Percentiles rank a stretch among this genome's conserved stretches.
These are phyloP conservation scores for Nothura maculosa DNA, from an alignment of 2,797 vertebrate species.

Conservation along the genomic window DNA sequence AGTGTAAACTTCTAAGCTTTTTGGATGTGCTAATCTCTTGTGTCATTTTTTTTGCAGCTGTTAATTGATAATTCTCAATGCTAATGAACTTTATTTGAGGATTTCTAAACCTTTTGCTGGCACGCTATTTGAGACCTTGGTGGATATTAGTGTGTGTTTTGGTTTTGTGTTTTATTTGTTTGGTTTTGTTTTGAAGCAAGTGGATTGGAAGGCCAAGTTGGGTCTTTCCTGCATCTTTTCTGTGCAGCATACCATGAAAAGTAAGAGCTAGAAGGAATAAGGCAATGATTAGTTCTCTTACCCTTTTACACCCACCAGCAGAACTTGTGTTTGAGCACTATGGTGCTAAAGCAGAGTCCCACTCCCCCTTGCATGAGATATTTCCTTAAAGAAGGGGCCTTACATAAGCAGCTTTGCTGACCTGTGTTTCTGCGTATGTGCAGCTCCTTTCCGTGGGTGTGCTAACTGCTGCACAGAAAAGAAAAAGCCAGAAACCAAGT, in stretches of 20 bases:
- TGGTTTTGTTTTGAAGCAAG: neutral
- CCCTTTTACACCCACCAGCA: neutral
- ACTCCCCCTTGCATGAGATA: neutral
- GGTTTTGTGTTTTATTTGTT: too few relatives aligned
- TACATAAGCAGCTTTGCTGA: neutral
- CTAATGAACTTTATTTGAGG: neutral
- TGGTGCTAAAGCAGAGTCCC: neutral
- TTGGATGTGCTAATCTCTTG: neutral
- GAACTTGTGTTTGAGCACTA: neutral
- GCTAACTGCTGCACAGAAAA: neutral
- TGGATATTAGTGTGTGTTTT: neutral
- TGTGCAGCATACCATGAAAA: neutral
- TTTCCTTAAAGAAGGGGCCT: neutral
- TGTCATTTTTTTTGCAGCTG: neutral
- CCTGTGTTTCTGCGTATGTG: neutral
- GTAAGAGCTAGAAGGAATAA: neutral
- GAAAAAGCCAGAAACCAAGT: neutral
- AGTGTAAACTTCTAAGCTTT: neutral
- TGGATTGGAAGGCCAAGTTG: neutral
- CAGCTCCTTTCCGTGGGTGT: neutral
- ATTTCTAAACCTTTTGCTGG: neutral
- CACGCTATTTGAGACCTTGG: neutral
- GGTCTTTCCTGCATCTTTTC: neutral
- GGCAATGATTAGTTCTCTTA: neutral
- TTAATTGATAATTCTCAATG: slow-evolving; percentile 1